Conservation (phyloP, 2,888 invertebrate genomes). For the Brassicogethes aeneus region DNA sequence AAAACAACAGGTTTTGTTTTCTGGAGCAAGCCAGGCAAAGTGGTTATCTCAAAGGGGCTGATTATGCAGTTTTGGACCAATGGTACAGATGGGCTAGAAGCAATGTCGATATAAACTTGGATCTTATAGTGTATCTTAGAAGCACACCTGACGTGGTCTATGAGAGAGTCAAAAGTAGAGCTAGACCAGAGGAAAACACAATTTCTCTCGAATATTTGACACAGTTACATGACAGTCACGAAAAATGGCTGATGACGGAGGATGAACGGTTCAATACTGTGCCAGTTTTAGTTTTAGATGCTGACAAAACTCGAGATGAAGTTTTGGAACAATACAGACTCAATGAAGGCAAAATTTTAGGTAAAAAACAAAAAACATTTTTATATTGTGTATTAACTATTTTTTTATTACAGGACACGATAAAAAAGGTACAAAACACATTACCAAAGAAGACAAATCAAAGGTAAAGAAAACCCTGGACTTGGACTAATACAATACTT, state of each 20-base stretch:
- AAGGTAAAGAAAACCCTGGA: slow-evolving; percentile 25
- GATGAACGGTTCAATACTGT: slow-evolving; percentile 33
- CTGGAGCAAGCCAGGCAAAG: slow-evolving; percentile 69
- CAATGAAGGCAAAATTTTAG: slow-evolving; percentile 48
- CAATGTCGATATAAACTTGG: slow-evolving; percentile 65
- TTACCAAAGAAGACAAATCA: slow-evolving; percentile 21
- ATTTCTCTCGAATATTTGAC: slow-evolving; percentile 75
- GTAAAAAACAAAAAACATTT: slow-evolving; percentile 13
- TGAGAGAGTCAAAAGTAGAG: slow-evolving; percentile 64
- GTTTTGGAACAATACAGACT: slow-evolving; percentile 56
- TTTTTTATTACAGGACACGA: slow-evolving; percentile 21
- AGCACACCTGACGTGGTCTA: slow-evolving; percentile 57
- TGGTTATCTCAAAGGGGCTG: slow-evolving; percentile 61
- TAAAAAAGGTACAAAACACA: slow-evolving; percentile 17
- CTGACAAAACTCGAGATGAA: slow-evolving; percentile 54
- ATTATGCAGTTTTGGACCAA: slow-evolving; percentile 73
- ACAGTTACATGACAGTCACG: slow-evolving; percentile 68
- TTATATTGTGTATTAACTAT: slow-evolving; percentile 2
- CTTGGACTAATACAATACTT: slow-evolving; percentile 5
- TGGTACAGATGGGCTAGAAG: slow-evolving; percentile 78
- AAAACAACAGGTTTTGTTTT: slow-evolving; percentile 67
- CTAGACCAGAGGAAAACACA: slow-evolving; percentile 71
- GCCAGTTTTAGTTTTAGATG: slow-evolving; percentile 57
- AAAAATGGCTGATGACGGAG: slow-evolving; percentile 54
- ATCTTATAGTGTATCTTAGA: slow-evolving; percentile 65